Percentiles rank a stretch among this genome's conserved stretches.
These are phyloP conservation scores for Geopemphigus sp. DNA, from an alignment of 1,140 invertebrate genomes.

Conservation along the genomic window DNA sequence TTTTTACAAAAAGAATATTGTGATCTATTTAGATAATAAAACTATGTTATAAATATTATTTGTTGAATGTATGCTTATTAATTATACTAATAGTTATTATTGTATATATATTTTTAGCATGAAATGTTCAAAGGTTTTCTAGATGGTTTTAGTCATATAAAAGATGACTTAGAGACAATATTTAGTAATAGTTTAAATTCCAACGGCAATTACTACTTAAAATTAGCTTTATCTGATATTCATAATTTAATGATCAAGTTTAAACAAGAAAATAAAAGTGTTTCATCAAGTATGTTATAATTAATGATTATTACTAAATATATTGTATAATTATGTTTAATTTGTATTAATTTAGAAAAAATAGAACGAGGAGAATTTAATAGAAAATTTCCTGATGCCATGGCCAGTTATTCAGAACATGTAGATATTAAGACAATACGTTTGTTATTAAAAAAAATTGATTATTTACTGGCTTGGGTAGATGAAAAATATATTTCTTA, in stretches of 20 bases:
- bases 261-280: conserved; percentile 54
- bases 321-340: background rate
- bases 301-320: conserved; percentile 50
- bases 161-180: conserved; percentile 57
- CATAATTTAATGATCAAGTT: conserved; percentile 59
- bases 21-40: background rate
- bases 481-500: conserved; percentile 16
- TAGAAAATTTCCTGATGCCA: conserved; percentile 60
- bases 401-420: conserved; percentile 56
- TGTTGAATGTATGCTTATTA: background rate
- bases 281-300: conserved; percentile 34
- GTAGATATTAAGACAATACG: conserved; percentile 62
- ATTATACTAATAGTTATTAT: background rate
- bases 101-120: conserved; percentile 32
- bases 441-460: conserved; percentile 65
- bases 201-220: conserved; percentile 58
- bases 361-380: conserved; percentile 57
- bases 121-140: conserved; percentile 56
- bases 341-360: conserved; percentile 52
- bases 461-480: conserved; percentile 66
- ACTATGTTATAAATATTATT: background rate
- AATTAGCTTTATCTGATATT: conserved; percentile 64
- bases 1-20: background rate
- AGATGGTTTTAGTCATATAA: conserved; percentile 55
- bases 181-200: conserved; percentile 57